Evolutionary conservation across 2,797 vertebrate species (phyloP).

Genomic region (Sebastolobus alascanus): DNA sequence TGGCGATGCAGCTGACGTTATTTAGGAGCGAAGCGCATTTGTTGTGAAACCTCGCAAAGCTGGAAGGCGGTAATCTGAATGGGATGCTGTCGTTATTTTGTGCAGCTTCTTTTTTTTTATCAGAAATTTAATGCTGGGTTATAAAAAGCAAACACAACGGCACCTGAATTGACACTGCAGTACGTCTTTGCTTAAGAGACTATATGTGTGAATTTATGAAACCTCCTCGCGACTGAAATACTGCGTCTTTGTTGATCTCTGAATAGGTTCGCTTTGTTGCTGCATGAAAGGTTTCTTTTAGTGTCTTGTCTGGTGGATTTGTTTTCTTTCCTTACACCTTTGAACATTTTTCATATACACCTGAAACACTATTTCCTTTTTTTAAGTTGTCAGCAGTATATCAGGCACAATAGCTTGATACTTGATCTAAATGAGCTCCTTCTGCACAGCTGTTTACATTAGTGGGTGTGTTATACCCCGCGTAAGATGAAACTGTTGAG

Average conservation of each 20-base stretch:
- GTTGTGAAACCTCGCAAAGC: constrained; percentile 14
- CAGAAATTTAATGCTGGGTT: not conserved
- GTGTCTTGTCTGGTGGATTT: constrained; percentile 15
- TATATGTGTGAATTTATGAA: constrained; percentile 14
- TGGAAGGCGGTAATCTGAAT: not conserved
- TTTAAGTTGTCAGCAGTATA: not conserved
- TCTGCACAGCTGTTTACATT: constrained; percentile 10
- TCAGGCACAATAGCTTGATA: not conserved
- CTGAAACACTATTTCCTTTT: not conserved
- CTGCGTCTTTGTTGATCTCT: constrained; percentile 6
- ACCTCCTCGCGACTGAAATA: constrained; percentile 1
- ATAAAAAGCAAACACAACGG: constrained; percentile 1
- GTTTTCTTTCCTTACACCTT: constrained; percentile 6
- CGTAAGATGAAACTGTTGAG: not conserved
- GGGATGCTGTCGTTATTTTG: not conserved
- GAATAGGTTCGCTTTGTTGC: constrained; percentile 14
- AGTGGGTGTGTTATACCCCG: not conserved
- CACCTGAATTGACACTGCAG: not conserved
- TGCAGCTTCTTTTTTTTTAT: not conserved
- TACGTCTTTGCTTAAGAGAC: constrained; percentile 5
- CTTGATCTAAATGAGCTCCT: constrained; percentile 14
- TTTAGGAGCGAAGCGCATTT: not conserved
- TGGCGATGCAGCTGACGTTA: not conserved
- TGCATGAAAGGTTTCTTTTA: constrained; percentile 17
- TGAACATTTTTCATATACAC: constrained; percentile 7